Conservation (phyloP, 2,113 vertebrate genomes). For the Leptobrachium ailaonicum region DNA sequence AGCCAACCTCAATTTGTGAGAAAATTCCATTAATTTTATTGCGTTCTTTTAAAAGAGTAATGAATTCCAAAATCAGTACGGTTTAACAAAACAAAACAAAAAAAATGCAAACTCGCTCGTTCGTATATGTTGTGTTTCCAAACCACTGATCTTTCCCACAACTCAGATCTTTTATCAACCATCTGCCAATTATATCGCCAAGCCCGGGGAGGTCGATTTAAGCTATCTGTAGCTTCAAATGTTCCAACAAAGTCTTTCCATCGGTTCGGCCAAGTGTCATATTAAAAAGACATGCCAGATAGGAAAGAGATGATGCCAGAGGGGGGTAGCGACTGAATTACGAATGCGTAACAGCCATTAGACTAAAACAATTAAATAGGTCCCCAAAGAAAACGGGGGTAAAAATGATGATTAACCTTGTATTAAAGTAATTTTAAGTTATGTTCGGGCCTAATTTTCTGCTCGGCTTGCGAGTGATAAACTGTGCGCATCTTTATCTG, state of each 20-base stretch:
- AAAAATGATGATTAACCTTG: slow-evolving; percentile 52
- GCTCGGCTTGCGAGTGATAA: slow-evolving; percentile 1
- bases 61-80: no score
- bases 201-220: slow-evolving; percentile 63
- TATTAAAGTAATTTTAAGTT: slow-evolving; percentile 44
- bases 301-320: slow-evolving; percentile 39
- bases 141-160: slow-evolving; percentile 68
- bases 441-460: slow-evolving; percentile 38
- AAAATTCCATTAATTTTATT: slow-evolving; percentile 14
- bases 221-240: slow-evolving; percentile 33
- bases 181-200: slow-evolving; percentile 72
- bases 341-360: slow-evolving; percentile 32
- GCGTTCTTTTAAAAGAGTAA: background rate
- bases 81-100: background rate
- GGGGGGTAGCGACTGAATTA: slow-evolving; percentile 42
- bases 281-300: slow-evolving; percentile 34
- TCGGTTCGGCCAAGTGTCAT: slow-evolving; percentile 52
- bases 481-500: background rate
- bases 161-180: slow-evolving; percentile 70
- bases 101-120: slow-evolving; percentile 23
- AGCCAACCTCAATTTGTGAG: background rate
- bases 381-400: slow-evolving; percentile 35
- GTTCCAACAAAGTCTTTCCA: slow-evolving; percentile 50
- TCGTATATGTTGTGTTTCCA: slow-evolving; percentile 59
- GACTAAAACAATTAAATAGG: slow-evolving; percentile 55